Conservation (phyloP, 2,113 vertebrate genomes). For the Sinocyclocheilus anshuiensis region DNA sequence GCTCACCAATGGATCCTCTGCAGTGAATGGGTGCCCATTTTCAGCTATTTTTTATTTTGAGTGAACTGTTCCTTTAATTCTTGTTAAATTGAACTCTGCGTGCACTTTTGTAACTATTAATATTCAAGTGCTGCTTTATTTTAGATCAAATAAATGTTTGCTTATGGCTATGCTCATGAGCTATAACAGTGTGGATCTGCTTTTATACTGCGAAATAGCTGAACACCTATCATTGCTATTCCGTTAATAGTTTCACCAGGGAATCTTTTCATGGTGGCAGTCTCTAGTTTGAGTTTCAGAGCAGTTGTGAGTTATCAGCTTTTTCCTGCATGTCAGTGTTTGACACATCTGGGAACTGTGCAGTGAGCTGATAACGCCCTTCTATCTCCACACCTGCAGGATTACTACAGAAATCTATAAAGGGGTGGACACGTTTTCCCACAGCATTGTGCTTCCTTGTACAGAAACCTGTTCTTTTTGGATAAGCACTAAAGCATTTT, state of each 20-base stretch:
- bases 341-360: slow-evolving; percentile 38
- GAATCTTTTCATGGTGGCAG: background rate
- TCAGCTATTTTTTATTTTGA: background rate
- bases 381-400: slow-evolving; percentile 35
- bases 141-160: slow-evolving; percentile 5
- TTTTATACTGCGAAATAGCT: background rate
- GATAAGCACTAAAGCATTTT: slow-evolving; percentile 28
- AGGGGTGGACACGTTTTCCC: slow-evolving; percentile 10
- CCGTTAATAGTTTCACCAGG: background rate
- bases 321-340: slow-evolving; percentile 33
- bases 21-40: background rate
- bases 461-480: slow-evolving; percentile 13
- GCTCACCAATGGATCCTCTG: background rate
- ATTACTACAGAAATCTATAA: slow-evolving; percentile 44
- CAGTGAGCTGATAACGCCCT: slow-evolving; percentile 24
- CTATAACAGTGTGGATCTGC: background rate
- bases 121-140: background rate
- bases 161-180: background rate
- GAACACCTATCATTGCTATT: background rate
- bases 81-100: background rate
- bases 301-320: slow-evolving; percentile 17
- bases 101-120: background rate
- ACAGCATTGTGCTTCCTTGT: slow-evolving; percentile 5
- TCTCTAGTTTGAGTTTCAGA: slow-evolving; percentile 14
- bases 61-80: background rate